phyloP scores from a whole-genome alignment of 2,113 vertebrate species.

The Atlantisia rogersi region DNA sequence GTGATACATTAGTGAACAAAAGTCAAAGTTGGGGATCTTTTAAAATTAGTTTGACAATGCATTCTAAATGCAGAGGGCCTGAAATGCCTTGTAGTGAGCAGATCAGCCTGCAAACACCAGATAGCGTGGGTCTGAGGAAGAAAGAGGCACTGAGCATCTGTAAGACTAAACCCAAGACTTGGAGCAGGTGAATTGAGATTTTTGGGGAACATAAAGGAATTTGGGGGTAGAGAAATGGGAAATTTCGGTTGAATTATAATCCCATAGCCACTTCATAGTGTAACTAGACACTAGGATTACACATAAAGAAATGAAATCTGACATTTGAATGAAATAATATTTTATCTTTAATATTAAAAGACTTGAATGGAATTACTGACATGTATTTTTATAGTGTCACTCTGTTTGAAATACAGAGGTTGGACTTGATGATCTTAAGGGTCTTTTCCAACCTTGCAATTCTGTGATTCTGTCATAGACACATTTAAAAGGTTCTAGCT shows the following conservation, averaged over 20 bases:
- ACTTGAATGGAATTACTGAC: not conserved
- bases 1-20: not conserved
- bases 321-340: not conserved
- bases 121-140: not conserved
- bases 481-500: not conserved
- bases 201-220: not conserved
- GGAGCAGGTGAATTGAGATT: not conserved
- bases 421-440: too few relatives aligned
- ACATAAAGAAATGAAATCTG: not conserved
- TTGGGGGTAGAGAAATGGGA: accelerated
- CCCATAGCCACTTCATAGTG: not conserved
- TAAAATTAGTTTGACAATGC: not conserved
- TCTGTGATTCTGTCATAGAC: not conserved
- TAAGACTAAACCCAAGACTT: not conserved
- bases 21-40: not conserved
- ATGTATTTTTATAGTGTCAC: not conserved
- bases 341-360: not conserved
- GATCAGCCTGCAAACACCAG: not conserved
- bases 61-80: not conserved
- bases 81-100: not conserved
- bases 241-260: not conserved
- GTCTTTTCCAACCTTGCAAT: too few relatives aligned
- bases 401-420: not conserved
- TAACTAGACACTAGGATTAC: not conserved
- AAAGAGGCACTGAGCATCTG: not conserved